Percentiles rank a stretch among this genome's conserved stretches.
Evolutionary conservation across 1,140 invertebrate genomes (phyloP).

Genomic region (Phthorimaea operculella): DNA sequence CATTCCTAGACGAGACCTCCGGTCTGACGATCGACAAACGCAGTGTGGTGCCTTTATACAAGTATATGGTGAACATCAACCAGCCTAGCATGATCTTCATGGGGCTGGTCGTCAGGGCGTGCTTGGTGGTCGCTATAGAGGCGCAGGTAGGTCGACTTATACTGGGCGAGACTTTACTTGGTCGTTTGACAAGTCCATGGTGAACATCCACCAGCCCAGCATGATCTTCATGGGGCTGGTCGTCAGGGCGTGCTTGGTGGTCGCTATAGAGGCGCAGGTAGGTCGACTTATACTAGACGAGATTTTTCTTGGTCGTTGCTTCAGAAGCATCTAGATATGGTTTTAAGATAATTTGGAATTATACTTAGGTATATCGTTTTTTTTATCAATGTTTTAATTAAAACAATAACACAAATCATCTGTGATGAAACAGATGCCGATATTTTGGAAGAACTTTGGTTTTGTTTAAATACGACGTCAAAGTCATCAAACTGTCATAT

Average conservation of each 20-base stretch:
- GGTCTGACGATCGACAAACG: slow-evolving; percentile 70
- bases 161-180: no score
- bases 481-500: no score
- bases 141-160: slow-evolving; percentile 34
- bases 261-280: slow-evolving; percentile 51
- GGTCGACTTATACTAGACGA: background rate
- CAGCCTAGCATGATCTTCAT: slow-evolving; percentile 79
- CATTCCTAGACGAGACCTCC: slow-evolving; percentile 74
- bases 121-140: slow-evolving; percentile 44
- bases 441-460: no score
- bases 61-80: slow-evolving; percentile 78
- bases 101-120: slow-evolving; percentile 71
- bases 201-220: slow-evolving; percentile 77
- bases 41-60: slow-evolving; percentile 77
- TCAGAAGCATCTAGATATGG: background rate
- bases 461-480: background rate
- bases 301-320: no score
- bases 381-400: no score
- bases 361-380: no score
- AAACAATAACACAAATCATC: no score
- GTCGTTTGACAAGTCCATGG: no score
- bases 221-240: slow-evolving; percentile 80
- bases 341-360: background rate
- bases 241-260: slow-evolving; percentile 47
- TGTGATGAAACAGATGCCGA: no score